Base-by-base conservation (phyloP, 2,888 invertebrate species). In the Invenusta paracnida region DNA sequence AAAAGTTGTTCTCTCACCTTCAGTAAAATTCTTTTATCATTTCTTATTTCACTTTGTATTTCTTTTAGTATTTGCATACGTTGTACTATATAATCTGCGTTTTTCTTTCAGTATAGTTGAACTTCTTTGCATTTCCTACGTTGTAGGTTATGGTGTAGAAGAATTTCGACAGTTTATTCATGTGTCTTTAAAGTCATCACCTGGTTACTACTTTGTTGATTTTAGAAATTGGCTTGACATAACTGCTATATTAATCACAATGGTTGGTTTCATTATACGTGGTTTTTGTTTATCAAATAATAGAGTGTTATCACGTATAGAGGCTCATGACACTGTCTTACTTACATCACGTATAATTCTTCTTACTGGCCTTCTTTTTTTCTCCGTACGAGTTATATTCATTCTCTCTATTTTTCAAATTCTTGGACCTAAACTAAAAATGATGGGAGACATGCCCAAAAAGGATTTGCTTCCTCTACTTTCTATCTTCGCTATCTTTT, bases 371-470 rank as follows among this genome's bases (percentile, higher is more conserved):
- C 29, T 86, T 27, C 25, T 31, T 5, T 27, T 86, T 13, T 86
- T 86, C 31, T 86, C 73, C 17, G 17, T 86, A n/a, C 84, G 86
- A 2, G 81, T 85, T 27, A 73, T 86, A n/a, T 86, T 85, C 48
- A 86, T 86, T 23, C 28, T 81, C 0, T 86, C 85, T 30, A 82
- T 87, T n/a, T 67, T 28, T n/a, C 31, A 13, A 23, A 86, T 30
- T 29, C 67, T 87, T 23, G 87, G 87, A 29, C 87, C 87, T 25
- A 82, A 86, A 73, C 31, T 87, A 1, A 25, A 67, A 25, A 87
- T 87, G 87, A 87, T 87, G 30, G 73, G 48, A 2, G 87, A 87
- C 27, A 87, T 87, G 87, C 28, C 87, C 25, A 79, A 28, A 23
- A 79, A 81, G 67, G 87, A 87, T 29, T 23, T 87, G 25, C 30